A percentile compares a stretch with the other conserved stretches of the same genome.
Conservation (phyloP, 1,140 invertebrate genomes). For the Meloidogyne floridensis region DNA sequence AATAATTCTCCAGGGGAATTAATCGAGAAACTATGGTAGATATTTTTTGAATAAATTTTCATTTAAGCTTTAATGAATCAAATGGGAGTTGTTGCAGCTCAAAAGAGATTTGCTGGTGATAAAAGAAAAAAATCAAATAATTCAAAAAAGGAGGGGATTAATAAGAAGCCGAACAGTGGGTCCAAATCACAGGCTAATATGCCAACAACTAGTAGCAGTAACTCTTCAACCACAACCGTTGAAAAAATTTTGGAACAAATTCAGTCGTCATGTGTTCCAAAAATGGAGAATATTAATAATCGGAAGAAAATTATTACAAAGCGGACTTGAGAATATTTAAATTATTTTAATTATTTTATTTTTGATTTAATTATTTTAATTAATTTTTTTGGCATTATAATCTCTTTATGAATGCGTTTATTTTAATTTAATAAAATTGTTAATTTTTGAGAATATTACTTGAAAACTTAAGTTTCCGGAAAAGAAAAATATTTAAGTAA, state of each 20-base stretch:
- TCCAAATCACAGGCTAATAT: neutral
- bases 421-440: too few relatives aligned
- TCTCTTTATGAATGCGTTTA: too few relatives aligned
- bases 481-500: too few relatives aligned
- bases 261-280: neutral
- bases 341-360: neutral
- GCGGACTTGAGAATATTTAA: neutral
- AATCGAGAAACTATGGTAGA: too few relatives aligned
- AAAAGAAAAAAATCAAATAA: neutral
- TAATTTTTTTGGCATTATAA: too few relatives aligned
- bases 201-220: neutral
- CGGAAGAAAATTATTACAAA: neutral
- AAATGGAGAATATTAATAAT: neutral
- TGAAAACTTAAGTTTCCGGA: too few relatives aligned
- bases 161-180: neutral
- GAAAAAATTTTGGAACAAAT: slow-evolving; percentile 1
- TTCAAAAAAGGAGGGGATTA: neutral
- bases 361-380: too few relatives aligned
- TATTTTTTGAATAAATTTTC: neutral
- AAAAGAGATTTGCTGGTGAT: neutral
- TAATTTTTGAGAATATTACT: too few relatives aligned
- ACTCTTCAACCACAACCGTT: neutral
- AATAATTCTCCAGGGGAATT: too few relatives aligned
- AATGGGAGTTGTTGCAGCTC: neutral
- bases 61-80: neutral